phyloP scores from a whole-genome alignment of 2,888 invertebrate genomes.

The Philaethria dido region DNA sequence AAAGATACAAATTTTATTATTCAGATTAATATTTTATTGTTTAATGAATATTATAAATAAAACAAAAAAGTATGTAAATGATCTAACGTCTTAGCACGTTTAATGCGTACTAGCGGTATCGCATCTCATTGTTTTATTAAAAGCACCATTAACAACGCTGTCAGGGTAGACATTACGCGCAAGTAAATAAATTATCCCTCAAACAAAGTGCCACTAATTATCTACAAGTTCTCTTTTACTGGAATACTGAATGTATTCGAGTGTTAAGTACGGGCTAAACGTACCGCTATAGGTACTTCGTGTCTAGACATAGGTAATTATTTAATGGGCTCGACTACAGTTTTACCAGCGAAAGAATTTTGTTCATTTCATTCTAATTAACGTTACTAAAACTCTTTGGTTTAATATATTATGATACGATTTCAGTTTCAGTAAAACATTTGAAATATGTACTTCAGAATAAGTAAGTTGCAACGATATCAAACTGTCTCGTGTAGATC shows the following conservation, averaged over 20 bases:
- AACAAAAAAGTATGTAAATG: conserved; percentile 1
- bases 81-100: conserved; percentile 16
- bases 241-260: conserved; percentile 56
- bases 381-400: conserved; percentile 19
- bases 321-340: conserved; percentile 52
- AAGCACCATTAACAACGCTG: conserved; percentile 63
- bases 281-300: conserved; percentile 31
- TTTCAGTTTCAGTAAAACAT: conserved; percentile 29
- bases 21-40: not conserved
- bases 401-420: conserved; percentile 18
- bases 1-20: not conserved
- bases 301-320: conserved; percentile 38
- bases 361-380: conserved; percentile 27
- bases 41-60: not conserved
- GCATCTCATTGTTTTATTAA: conserved; percentile 64
- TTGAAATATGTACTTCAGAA: conserved; percentile 15
- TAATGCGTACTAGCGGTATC: conserved; percentile 38
- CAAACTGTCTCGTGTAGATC: conserved; percentile 75
- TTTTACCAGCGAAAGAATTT: conserved; percentile 44
- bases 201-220: conserved; percentile 68
- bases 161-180: conserved; percentile 65
- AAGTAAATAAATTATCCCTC: conserved; percentile 72
- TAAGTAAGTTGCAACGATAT: conserved; percentile 32
- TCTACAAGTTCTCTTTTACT: conserved; percentile 63
- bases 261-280: conserved; percentile 44